Evolutionary conservation across 2,888 invertebrate genomes (phyloP).

Genomic region (Dynastes hyllus): DNA sequence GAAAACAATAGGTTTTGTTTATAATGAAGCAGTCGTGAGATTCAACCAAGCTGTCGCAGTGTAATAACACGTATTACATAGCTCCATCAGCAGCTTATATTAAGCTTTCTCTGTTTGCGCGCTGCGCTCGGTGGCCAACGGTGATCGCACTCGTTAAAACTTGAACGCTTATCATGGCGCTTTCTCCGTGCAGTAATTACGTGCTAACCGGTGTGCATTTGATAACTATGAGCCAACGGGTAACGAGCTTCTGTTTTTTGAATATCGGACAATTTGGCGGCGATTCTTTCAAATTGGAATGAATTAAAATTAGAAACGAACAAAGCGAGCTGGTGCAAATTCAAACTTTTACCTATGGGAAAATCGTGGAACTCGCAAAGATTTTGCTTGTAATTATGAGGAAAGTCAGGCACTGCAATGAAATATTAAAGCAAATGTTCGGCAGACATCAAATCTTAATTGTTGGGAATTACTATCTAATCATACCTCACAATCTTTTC

Average conservation of each 20-base stretch:
- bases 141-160: slow-evolving; percentile 55
- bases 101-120: slow-evolving; percentile 54
- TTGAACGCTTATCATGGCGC: slow-evolving; percentile 51
- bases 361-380: too few relatives aligned
- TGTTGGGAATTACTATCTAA: too few relatives aligned
- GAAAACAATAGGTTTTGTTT: slow-evolving; percentile 54
- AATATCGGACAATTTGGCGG: slow-evolving; percentile 15
- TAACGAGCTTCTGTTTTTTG: slow-evolving; percentile 35
- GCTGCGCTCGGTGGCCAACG: slow-evolving; percentile 51
- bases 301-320: slow-evolving; percentile 2
- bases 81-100: slow-evolving; percentile 59
- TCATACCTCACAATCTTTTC: too few relatives aligned
- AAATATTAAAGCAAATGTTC: too few relatives aligned
- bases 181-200: slow-evolving; percentile 50
- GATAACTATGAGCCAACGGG: slow-evolving; percentile 41
- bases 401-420: too few relatives aligned
- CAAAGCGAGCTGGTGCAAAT: background rate
- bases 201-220: slow-evolving; percentile 46
- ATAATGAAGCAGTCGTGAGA: slow-evolving; percentile 57
- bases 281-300: slow-evolving; percentile 13
- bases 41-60: slow-evolving; percentile 56
- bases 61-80: slow-evolving; percentile 59
- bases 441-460: too few relatives aligned
- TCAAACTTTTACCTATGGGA: background rate
- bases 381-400: too few relatives aligned